Percentiles rank a stretch among this genome's conserved stretches.
Evolutionary conservation across 2,888 invertebrate species (phyloP).

Genomic region (Dicyrtomina minuta): DNA sequence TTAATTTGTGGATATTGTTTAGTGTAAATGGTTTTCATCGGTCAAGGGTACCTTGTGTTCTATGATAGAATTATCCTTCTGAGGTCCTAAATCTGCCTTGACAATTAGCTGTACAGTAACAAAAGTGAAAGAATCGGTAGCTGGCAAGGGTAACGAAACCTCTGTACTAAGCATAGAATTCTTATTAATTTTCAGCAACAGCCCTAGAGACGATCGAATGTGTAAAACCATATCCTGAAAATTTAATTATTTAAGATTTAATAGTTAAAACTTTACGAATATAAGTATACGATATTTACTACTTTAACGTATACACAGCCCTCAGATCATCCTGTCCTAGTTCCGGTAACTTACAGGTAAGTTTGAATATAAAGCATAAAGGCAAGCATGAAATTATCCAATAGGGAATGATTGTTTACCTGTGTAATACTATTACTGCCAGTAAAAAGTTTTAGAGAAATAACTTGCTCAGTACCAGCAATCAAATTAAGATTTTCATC

Average conservation of each 20-base stretch:
- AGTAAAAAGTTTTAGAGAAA: conserved; percentile 72
- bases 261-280: too few species aligned
- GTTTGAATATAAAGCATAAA: background rate
- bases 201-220: conserved; percentile 69
- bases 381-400: conserved; percentile 3
- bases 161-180: conserved; percentile 60
- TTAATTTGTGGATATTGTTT: too few species aligned
- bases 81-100: conserved; percentile 73
- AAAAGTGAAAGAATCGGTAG: conserved; percentile 68
- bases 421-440: conserved; percentile 74
- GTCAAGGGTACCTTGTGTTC: conserved; percentile 69
- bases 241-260: background rate
- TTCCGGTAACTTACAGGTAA: too few species aligned
- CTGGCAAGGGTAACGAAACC: conserved; percentile 62
- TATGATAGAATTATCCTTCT: conserved; percentile 68
- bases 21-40: too few species aligned
- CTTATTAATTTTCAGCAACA: conserved; percentile 61
- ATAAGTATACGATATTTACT: background rate
- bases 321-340: too few species aligned
- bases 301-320: too few species aligned
- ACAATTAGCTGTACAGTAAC: conserved; percentile 66
- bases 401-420: conserved; percentile 57
- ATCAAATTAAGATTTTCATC: conserved; percentile 63
- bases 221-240: conserved; percentile 64
- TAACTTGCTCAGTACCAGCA: conserved; percentile 76